Percentiles rank a stretch among this genome's conserved stretches.
These are phyloP conservation scores for Camponotus pennsylvanicus DNA, from an alignment of 1,140 invertebrate species.

Conservation along the genomic window DNA sequence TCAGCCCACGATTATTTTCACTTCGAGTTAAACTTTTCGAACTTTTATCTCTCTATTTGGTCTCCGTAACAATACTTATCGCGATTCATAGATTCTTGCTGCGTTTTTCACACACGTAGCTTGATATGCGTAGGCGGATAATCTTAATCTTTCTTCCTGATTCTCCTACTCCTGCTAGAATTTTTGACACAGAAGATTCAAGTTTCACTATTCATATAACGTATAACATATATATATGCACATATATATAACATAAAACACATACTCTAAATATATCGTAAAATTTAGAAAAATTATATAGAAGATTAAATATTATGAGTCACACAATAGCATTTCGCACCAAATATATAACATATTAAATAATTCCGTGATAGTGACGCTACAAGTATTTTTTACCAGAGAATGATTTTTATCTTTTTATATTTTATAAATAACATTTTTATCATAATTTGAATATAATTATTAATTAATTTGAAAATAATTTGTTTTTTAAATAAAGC, in stretches of 20 bases:
- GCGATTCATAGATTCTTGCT: slow-evolving; percentile 53
- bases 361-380: no score
- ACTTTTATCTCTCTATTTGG: slow-evolving; percentile 54
- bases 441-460: no score
- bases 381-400: no score
- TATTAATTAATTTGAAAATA: no score
- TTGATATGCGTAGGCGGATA: slow-evolving; percentile 56
- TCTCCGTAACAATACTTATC: slow-evolving; percentile 64
- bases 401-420: no score
- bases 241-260: no score
- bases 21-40: slow-evolving; percentile 28
- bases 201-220: not conserved
- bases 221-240: not conserved
- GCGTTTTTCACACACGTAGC: not conserved
- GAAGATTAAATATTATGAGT: not conserved
- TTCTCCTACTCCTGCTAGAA: not conserved
- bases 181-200: not conserved
- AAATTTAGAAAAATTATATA: not conserved
- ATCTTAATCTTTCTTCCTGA: slow-evolving; percentile 56
- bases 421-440: no score
- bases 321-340: no score
- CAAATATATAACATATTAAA: no score
- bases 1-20: slow-evolving; percentile 34
- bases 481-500: no score
- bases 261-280: no score